Evolutionary conservation across 2,113 vertebrate species (phyloP).

Genomic region (Sylvietta virens): DNA sequence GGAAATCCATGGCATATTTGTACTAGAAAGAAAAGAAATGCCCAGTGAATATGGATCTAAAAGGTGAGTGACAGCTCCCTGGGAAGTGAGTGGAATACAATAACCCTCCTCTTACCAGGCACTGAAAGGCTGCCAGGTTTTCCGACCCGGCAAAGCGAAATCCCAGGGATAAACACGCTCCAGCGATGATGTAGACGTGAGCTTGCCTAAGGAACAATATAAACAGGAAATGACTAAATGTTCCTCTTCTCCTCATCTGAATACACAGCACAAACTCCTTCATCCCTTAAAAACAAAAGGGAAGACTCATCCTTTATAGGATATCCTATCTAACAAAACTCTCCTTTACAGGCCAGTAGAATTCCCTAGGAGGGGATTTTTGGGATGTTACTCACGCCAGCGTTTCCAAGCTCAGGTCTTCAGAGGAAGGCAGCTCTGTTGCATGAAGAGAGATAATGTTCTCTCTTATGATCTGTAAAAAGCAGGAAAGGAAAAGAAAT

Average conservation of each 20-base stretch:
- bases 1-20: conserved; percentile 90
- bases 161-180: conserved; percentile 92
- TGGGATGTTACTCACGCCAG: conserved; percentile 81
- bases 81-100: neutral
- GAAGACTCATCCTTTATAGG: neutral
- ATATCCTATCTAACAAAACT: neutral
- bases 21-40: conserved; percentile 71
- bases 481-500: neutral
- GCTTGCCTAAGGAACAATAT: conserved; percentile 82
- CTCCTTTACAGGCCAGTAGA: neutral
- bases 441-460: conserved; percentile 83
- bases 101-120: conserved; percentile 76
- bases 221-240: neutral
- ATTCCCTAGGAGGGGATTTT: neutral
- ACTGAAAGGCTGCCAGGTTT: conserved; percentile 93
- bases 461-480: conserved; percentile 88
- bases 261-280: neutral
- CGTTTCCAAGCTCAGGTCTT: conserved; percentile 93
- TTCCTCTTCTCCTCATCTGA: neutral
- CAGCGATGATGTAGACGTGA: conserved; percentile 95
- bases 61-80: neutral
- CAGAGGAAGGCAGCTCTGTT: conserved; percentile 81
- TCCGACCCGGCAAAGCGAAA: conserved; percentile 95
- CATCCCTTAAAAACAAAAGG: neutral
- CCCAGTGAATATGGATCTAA: neutral